phyloP scores from a whole-genome alignment of 1,140 invertebrate genomes.

The Hylaeus anthracinus region DNA sequence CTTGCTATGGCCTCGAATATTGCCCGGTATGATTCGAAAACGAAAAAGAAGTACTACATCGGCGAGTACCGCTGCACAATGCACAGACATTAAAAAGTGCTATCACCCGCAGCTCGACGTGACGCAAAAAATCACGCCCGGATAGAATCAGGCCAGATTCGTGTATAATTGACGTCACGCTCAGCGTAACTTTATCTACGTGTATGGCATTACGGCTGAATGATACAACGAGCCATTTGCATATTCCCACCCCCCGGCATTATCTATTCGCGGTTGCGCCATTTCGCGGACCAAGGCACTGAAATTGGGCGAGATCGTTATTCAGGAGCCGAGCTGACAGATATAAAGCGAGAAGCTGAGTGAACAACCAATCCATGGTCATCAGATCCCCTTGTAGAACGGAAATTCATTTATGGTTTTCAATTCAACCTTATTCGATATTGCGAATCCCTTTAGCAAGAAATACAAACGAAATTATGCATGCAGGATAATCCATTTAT shows the following conservation, averaged over 20 bases:
- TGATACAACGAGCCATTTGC: slow-evolving; percentile 45
- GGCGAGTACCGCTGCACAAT: no score
- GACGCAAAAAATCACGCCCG: not conserved
- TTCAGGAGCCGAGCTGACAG: slow-evolving; percentile 54
- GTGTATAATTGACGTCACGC: slow-evolving; percentile 51
- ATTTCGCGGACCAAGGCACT: slow-evolving; percentile 48
- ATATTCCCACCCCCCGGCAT: slow-evolving; percentile 52
- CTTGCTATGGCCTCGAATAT: no score
- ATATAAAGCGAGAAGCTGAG: slow-evolving; percentile 53
- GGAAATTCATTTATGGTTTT: slow-evolving; percentile 10
- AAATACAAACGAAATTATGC: not conserved
- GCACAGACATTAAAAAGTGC: no score
- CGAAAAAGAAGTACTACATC: no score
- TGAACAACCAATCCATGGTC: slow-evolving; percentile 34
- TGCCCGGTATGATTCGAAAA: no score
- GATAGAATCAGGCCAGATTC: not conserved
- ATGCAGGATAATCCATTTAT: no score
- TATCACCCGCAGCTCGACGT: no score
- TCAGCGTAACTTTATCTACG: slow-evolving; percentile 52
- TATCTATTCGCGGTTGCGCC: slow-evolving; percentile 55
- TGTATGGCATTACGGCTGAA: slow-evolving; percentile 48
- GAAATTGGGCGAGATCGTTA: slow-evolving; percentile 62
- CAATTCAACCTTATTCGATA: slow-evolving; percentile 7
- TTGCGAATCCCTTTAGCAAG: slow-evolving; percentile 8
- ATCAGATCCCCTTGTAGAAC: not conserved